Evolutionary conservation across 2,113 vertebrate species (phyloP).

Genomic region (Psophia crepitans): DNA sequence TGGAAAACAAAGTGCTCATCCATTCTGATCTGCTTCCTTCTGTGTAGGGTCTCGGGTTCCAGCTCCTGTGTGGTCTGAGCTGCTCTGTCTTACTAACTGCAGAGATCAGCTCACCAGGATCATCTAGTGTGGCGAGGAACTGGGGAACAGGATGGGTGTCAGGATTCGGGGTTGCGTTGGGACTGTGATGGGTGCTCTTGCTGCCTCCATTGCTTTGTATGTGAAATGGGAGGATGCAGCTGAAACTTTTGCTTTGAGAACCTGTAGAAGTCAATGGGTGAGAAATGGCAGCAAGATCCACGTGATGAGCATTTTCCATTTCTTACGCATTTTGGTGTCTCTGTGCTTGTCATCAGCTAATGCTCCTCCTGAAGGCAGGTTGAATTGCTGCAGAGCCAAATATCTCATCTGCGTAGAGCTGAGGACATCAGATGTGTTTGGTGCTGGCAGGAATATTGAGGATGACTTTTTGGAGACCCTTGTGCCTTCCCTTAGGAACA

Average conservation of each 20-base stretch:
- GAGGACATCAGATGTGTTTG: background rate
- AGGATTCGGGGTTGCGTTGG: background rate
- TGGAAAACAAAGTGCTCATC: background rate
- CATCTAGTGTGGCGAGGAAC: background rate
- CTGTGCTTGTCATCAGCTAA: background rate
- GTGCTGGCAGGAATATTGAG: background rate
- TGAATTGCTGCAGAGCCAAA: background rate
- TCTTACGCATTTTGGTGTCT: background rate
- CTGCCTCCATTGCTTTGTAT: background rate
- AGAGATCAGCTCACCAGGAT: accelerated
- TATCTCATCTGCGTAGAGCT: background rate
- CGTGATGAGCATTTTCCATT: background rate
- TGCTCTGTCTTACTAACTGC: accelerated
- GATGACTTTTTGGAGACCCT: background rate
- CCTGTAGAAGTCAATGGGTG: background rate
- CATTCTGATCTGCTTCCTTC: background rate
- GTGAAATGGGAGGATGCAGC: background rate
- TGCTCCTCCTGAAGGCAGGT: too few species aligned
- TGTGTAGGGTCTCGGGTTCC: background rate
- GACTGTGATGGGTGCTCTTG: background rate
- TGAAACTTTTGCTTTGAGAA: background rate
- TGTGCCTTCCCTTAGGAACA: background rate
- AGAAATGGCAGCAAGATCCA: background rate
- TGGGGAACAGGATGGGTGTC: background rate
- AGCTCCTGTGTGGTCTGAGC: background rate